Evolutionary conservation across 2,888 invertebrate genomes (phyloP), one percentile per base, ranked within the genome.

Genomic region (Cremastinae sp.): DNA sequence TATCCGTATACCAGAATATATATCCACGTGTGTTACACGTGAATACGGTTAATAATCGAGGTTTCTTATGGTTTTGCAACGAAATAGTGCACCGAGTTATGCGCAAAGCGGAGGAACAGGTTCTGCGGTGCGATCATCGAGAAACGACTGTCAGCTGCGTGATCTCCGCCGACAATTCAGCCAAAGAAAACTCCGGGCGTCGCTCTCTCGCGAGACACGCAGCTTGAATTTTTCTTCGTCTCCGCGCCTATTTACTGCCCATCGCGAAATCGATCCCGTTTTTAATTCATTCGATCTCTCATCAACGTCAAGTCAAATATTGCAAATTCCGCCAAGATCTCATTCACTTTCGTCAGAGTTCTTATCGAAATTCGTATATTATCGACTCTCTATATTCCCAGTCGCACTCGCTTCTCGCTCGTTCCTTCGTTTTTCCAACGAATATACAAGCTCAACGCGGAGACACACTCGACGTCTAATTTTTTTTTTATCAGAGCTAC

Each of bases 31-130:
- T 28, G 5, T 28, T 28, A 28, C 28, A 20, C 38, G 38, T 64
- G 28, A 34, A 49, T 38, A 59, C 28, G 20, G 38, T 28, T 38
- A n/a, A 59, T 65, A 45, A 75, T 70, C 70, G 65, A 49, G 36
- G 70, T 65, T 70, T 34, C 53, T 45, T 47, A 12, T 38, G 16
- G 65, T 75, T 70, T 75, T 47, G 70, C 54, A 70, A 75, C 65
- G 49, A 66, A 59, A 71, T 61, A 5, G 54, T 36, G 51, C 38
- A 53, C 65, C n/a, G 28, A 70, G 47, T 16, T 41, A 41, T 51
- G 12, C 49, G 22, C 18, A 43, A 53, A 38, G 53, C 14, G 12
- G 34, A 14, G 41, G 54, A 75, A 75, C 75, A 41, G 65, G 75
- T 75, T 75, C 38, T 74, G 49, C 4, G 70, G 2, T 5, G 36